Percentiles rank a stretch among this genome's conserved stretches.
Conservation (phyloP, 2,888 invertebrate species). For the Epiblema foenella region DNA sequence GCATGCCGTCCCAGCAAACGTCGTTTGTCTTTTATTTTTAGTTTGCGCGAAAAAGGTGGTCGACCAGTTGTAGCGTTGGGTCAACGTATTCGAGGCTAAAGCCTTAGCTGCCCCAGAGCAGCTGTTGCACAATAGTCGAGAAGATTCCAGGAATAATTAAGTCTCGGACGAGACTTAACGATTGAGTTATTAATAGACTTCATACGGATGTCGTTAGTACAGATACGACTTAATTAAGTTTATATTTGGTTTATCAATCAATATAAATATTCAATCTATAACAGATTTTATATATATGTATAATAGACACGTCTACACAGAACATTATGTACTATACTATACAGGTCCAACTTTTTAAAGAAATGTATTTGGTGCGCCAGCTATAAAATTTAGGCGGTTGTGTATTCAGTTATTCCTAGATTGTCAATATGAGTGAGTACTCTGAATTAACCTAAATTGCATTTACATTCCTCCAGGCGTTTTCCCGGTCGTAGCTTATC, state of each 20-base stretch:
- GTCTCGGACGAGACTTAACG: constrained; percentile 13
- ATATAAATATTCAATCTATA: neutral
- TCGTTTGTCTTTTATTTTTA: constrained; percentile 80
- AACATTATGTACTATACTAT: no score
- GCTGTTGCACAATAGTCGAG: constrained; percentile 81
- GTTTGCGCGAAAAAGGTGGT: constrained; percentile 75
- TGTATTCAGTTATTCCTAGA: neutral
- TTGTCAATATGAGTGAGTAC: no score
- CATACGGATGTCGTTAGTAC: neutral
- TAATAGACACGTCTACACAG: no score
- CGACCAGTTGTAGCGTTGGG: constrained; percentile 69
- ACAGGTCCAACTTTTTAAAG: no score
- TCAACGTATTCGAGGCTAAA: constrained; percentile 79
- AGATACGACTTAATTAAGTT: constrained; percentile 8
- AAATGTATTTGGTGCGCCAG: no score
- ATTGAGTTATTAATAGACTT: constrained; percentile 26
- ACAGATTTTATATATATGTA: no score
- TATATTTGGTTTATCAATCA: neutral
- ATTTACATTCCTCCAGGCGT: no score
- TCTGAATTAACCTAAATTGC: no score
- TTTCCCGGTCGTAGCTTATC: no score
- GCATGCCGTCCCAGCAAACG: constrained; percentile 69
- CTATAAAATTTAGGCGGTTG: neutral
- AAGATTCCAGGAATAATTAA: constrained; percentile 60
- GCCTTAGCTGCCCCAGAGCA: constrained; percentile 65